These are phyloP conservation scores for Apis cerana DNA, from an alignment of 1,140 invertebrate genomes.

Conservation along the genomic window DNA sequence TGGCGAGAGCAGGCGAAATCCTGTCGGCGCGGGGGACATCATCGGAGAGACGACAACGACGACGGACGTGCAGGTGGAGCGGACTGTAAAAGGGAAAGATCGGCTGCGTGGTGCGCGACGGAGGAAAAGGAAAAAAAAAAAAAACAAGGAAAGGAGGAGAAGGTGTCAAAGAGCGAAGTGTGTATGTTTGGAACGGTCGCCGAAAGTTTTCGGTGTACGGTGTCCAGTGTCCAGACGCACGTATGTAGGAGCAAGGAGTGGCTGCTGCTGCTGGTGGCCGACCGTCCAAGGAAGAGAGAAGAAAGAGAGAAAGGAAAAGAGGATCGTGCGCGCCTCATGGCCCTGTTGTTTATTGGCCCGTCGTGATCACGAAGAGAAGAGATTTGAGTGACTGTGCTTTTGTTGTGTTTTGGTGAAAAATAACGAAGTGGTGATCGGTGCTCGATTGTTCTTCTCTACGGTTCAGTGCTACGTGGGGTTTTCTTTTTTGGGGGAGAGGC, in stretches of 20 bases:
- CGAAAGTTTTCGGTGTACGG: constrained; percentile 39
- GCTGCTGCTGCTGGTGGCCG: constrained; percentile 41
- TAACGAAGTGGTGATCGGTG: constrained; percentile 58
- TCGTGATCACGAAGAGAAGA: constrained; percentile 57
- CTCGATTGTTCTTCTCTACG: constrained; percentile 42
- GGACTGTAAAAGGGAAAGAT: constrained; percentile 34
- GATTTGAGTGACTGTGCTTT: constrained; percentile 38
- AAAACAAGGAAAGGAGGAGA: constrained; percentile 8
- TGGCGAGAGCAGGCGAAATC: constrained; percentile 30
- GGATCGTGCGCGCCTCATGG: constrained; percentile 58
- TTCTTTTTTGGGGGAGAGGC: constrained; percentile 64
- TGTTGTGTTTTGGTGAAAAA: constrained; percentile 48
- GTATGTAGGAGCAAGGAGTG: constrained; percentile 54
- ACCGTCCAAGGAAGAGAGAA: constrained; percentile 34
- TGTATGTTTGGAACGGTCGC: background rate
- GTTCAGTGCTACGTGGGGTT: constrained; percentile 48
- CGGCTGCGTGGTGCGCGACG: constrained; percentile 42
- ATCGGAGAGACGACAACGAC: background rate
- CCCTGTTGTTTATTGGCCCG: constrained; percentile 55
- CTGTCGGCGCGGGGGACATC: constrained; percentile 20
- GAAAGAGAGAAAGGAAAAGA: constrained; percentile 17
- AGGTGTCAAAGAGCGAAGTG: constrained; percentile 4
- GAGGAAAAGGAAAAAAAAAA: constrained; percentile 50
- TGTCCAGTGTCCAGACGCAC: constrained; percentile 26
- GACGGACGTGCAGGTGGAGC: constrained; percentile 45